Evolutionary conservation across 2,888 invertebrate genomes (phyloP), one percentile per base, ranked within the genome.

Genomic region (Temnothorax unifasciatus): DNA sequence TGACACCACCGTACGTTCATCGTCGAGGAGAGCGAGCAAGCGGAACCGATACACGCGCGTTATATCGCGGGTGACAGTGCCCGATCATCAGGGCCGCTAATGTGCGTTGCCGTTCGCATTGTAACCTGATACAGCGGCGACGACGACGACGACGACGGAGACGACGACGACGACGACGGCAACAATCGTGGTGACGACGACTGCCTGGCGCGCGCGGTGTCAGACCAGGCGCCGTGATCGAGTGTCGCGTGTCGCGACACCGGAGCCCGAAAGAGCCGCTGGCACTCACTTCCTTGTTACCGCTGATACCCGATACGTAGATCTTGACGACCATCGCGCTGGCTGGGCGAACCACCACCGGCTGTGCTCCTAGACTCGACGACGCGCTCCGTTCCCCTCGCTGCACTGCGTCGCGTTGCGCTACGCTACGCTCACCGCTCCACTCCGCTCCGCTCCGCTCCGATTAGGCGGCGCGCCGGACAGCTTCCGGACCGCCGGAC

Each of bases 281-380:
- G 38, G 34, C 84, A 96, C 96, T 96, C 96, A 98, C 98, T 97
- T 98, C 98, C 96, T 98, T 98, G 95, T 98, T 98, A 93, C 98
- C 98, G 94, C 98, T 98, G 96, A 98, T 98, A 94, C 98, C 98
- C 95, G 98, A 98, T 94, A 98, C 96, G 95, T 98, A 98, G 90
- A 98, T 97, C 96, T 98, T 98, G 93, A 98, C 97, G 95, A 97
- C 98, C 98, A 98, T 98, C 95, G 92, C 95, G 92, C 95, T 90
- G 84, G 83, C 77, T 86, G 85, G 47, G 15, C 34, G 34, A 34
- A 34, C 25, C 47, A 79, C 73, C 82, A 87, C 77, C 84, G 86
- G 86, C 87, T 82, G 88, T 41, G 86, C 90, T 84, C 63, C 50
- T 83, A 61, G 77, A 69, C 29, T 54, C n/a, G 25, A 52, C 79